These are phyloP conservation scores for Timema cristinae DNA, from an alignment of 2,888 invertebrate species.

Conservation along the genomic window DNA sequence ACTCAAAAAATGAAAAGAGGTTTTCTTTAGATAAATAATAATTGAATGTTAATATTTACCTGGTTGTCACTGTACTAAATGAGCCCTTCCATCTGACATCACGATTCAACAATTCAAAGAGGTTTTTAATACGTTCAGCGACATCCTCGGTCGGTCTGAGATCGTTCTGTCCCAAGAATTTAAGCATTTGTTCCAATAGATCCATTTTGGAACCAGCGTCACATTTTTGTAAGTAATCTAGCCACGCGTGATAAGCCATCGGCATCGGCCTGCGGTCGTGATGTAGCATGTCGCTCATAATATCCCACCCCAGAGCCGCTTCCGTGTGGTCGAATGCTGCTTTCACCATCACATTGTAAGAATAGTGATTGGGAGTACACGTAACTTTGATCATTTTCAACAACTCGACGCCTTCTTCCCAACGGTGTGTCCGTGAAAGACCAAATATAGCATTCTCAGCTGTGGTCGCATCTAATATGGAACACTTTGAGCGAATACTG, in stretches of 20 bases:
- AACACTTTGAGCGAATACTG: slow-evolving; percentile 50
- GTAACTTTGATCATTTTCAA: slow-evolving; percentile 56
- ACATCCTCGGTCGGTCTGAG: slow-evolving; percentile 44
- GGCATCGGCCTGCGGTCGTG: slow-evolving; percentile 47
- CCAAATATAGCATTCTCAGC: slow-evolving; percentile 59
- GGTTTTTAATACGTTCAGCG: slow-evolving; percentile 39
- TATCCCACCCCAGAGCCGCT: slow-evolving; percentile 54
- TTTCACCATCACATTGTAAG: slow-evolving; percentile 52
- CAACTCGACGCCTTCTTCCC: slow-evolving; percentile 58
- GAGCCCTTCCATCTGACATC: slow-evolving; percentile 2
- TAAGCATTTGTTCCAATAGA: slow-evolving; percentile 54
- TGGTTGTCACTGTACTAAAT: neutral
- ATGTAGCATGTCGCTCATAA: slow-evolving; percentile 55
- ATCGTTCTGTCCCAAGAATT: slow-evolving; percentile 52
- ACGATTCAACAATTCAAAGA: slow-evolving; percentile 10
- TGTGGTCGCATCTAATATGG: slow-evolving; percentile 56
- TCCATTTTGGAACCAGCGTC: slow-evolving; percentile 43
- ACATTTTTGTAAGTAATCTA: slow-evolving; percentile 48
- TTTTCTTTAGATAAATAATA: neutral
- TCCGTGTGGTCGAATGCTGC: slow-evolving; percentile 59
- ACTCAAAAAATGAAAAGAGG: neutral
- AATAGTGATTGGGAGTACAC: slow-evolving; percentile 46
- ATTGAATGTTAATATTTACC: neutral
- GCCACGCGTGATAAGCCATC: slow-evolving; percentile 52
- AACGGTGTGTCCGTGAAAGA: slow-evolving; percentile 59